A percentile compares a stretch with the other conserved stretches of the same genome.
Conservation (phyloP, 2,888 invertebrate genomes). For the Erebia ligea region DNA sequence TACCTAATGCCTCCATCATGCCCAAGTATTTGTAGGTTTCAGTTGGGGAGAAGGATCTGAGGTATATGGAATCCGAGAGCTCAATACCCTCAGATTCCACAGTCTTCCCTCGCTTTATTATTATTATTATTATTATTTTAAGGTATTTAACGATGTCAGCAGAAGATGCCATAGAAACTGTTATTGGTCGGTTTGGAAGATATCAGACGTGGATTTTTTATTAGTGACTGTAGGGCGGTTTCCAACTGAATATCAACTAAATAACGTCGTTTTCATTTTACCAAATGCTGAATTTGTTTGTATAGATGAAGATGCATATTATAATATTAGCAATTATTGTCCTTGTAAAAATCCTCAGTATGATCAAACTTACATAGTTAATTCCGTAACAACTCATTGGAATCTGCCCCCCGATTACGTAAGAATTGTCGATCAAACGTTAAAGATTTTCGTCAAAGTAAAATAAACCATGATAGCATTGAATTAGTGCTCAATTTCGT, state of each 20-base stretch:
- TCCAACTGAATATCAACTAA: conserved; percentile 82
- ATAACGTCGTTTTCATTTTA: conserved; percentile 82
- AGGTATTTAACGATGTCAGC: conserved; percentile 40
- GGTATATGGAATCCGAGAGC: too few species aligned
- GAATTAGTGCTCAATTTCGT: too few species aligned
- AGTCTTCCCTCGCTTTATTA: too few species aligned
- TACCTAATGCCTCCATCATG: too few species aligned
- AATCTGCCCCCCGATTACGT: too few species aligned
- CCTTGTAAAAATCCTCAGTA: conserved; percentile 78
- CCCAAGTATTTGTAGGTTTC: too few species aligned
- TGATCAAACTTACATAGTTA: conserved; percentile 76
- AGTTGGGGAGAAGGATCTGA: too few species aligned
- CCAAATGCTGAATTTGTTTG: conserved; percentile 80
- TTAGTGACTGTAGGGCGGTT: conserved; percentile 77
- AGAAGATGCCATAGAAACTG: conserved; percentile 65
- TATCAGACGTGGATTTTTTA: conserved; percentile 81
- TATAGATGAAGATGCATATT: conserved; percentile 55
- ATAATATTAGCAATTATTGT: conserved; percentile 66
- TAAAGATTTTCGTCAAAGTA: too few species aligned
- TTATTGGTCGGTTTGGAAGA: conserved; percentile 80
- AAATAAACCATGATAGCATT: too few species aligned
- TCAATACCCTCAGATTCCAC: too few species aligned
- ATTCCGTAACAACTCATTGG: conserved; percentile 85
- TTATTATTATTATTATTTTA: background rate
- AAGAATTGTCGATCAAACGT: too few species aligned